Evolutionary conservation across 1,140 invertebrate genomes (phyloP).

Genomic region (Drosophila tsacasi): DNA sequence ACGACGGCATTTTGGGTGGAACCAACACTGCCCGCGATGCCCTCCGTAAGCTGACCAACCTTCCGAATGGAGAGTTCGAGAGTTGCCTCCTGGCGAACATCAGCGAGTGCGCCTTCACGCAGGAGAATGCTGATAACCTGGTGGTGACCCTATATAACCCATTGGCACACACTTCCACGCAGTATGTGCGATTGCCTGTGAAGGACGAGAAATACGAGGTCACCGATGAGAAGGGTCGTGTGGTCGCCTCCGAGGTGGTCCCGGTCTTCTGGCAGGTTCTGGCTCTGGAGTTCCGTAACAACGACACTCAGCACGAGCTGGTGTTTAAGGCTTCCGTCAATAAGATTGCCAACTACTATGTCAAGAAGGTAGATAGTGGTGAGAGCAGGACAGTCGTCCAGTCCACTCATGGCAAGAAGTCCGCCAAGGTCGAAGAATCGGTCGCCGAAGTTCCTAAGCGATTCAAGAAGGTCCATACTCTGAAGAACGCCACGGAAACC

Average conservation of each 20-base stretch:
- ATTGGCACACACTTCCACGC: slow-evolving; percentile 88
- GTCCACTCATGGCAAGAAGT: slow-evolving; percentile 9
- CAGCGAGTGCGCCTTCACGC: slow-evolving; percentile 86
- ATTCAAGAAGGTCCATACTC: slow-evolving; percentile 19
- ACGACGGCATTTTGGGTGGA: slow-evolving; percentile 60
- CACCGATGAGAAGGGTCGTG: slow-evolving; percentile 86
- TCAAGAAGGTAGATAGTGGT: slow-evolving; percentile 28
- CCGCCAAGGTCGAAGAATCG: background rate
- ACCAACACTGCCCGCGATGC: slow-evolving; percentile 51
- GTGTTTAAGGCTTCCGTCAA: slow-evolving; percentile 87
- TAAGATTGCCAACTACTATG: slow-evolving; percentile 63
- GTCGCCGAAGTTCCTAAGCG: slow-evolving; percentile 3
- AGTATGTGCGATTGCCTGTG: slow-evolving; percentile 91
- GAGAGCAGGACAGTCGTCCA: background rate
- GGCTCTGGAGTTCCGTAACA: slow-evolving; percentile 88
- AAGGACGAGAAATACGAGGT: slow-evolving; percentile 87
- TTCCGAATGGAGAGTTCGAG: slow-evolving; percentile 85
- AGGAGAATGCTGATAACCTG: slow-evolving; percentile 87
- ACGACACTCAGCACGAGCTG: slow-evolving; percentile 88
- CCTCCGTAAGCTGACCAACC: slow-evolving; percentile 84
- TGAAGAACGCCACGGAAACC: slow-evolving; percentile 19
- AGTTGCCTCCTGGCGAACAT: slow-evolving; percentile 90
- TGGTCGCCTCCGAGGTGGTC: slow-evolving; percentile 86
- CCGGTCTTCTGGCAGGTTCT: slow-evolving; percentile 87
- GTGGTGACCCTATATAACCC: slow-evolving; percentile 93